Evolutionary conservation across 2,113 vertebrate species (phyloP).

Genomic region (Podarcis raffonei): DNA sequence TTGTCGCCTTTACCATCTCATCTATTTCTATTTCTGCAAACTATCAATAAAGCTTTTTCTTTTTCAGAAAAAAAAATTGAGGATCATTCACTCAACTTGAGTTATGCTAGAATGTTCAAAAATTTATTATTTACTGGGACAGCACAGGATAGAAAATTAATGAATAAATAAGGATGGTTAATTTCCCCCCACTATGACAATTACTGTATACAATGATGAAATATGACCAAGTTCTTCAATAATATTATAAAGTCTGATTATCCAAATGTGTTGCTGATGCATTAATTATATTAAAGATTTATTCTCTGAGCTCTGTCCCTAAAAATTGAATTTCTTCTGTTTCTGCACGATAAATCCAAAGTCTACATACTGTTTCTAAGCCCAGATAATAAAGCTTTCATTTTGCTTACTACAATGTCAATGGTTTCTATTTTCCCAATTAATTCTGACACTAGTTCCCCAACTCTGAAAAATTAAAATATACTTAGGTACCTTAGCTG

Average conservation of each 20-base stretch:
- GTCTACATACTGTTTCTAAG: background rate
- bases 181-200: background rate
- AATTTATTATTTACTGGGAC: background rate
- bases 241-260: background rate
- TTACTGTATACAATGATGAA: background rate
- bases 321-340: background rate
- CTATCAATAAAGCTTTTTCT: background rate
- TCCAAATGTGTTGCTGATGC: too few species aligned
- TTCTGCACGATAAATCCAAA: background rate
- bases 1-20: too few species aligned
- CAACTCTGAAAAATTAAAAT: background rate
- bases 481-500: background rate
- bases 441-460: background rate
- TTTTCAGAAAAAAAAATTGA: background rate
- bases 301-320: background rate
- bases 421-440: background rate
- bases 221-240: background rate
- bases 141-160: background rate
- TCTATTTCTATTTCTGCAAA: background rate
- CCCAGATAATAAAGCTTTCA: background rate
- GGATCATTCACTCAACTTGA: background rate
- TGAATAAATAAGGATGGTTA: background rate
- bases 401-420: background rate
- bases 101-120: background rate
- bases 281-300: background rate